phyloP scores from a whole-genome alignment of 2,797 vertebrate species.

The Leuciscus waleckii region DNA sequence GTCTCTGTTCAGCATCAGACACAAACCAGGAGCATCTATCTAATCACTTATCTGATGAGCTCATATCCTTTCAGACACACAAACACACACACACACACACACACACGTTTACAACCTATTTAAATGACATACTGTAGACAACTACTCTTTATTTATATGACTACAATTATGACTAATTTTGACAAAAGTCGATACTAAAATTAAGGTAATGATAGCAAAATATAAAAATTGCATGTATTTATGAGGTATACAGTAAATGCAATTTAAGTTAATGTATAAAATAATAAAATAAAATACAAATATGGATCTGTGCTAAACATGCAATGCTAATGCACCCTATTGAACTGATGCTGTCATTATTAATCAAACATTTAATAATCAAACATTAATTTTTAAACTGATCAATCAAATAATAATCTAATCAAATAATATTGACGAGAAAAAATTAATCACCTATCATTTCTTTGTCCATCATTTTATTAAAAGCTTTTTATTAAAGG shows the following conservation, averaged over 20 bases:
- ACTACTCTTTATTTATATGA: neutral
- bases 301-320: neutral
- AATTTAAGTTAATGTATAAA: neutral
- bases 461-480: too few relatives aligned
- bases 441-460: too few relatives aligned
- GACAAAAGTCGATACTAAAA: neutral
- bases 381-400: neutral
- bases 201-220: neutral
- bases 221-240: neutral
- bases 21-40: slow-evolving; percentile 75
- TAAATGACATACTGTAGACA: neutral
- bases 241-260: neutral
- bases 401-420: too few relatives aligned
- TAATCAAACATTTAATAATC: neutral
- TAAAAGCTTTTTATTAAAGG: too few relatives aligned
- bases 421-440: too few relatives aligned
- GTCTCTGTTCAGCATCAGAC: slow-evolving; percentile 77
- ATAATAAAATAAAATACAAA: neutral
- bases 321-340: neutral
- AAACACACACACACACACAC: slow-evolving; percentile 8
- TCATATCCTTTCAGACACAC: slow-evolving; percentile 56
- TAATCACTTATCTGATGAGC: slow-evolving; percentile 78
- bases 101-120: neutral
- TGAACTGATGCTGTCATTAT: neutral
- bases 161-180: too few relatives aligned